Evolutionary conservation across 2,113 vertebrate species (phyloP).

Genomic region (Ovibos moschatus): DNA sequence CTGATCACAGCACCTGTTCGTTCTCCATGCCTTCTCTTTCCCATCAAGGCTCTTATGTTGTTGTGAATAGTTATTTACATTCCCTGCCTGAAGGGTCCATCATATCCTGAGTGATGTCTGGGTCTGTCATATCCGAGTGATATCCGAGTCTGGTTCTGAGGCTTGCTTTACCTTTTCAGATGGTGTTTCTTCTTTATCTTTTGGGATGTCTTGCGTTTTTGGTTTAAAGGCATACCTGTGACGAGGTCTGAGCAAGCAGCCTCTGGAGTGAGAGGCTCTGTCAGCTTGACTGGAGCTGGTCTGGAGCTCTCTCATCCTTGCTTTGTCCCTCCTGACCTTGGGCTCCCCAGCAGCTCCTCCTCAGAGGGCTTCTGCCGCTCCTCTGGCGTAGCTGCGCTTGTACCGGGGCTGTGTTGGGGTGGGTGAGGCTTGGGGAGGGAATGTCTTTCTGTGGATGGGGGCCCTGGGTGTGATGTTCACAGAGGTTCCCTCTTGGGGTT

Average conservation of each 20-base stretch:
- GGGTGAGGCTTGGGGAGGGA: rapidly evolving
- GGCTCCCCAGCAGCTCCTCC: neutral
- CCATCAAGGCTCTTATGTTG: rapidly evolving
- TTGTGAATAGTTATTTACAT: too few relatives aligned
- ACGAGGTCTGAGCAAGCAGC: neutral
- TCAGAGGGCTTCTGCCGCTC: rapidly evolving
- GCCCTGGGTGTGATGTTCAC: neutral
- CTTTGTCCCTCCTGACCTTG: neutral
- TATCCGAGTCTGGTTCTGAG: neutral
- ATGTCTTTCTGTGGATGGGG: rapidly evolving
- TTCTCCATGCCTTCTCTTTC: neutral
- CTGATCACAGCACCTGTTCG: neutral
- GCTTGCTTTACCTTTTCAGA: neutral
- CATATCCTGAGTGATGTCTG: neutral
- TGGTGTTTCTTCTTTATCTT: neutral
- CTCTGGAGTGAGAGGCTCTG: rapidly evolving
- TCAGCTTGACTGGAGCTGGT: rapidly evolving
- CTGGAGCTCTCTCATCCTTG: neutral
- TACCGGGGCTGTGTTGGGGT: rapidly evolving
- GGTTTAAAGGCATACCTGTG: neutral
- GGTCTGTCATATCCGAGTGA: neutral
- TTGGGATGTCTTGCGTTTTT: rapidly evolving
- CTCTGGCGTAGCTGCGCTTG: rapidly evolving
- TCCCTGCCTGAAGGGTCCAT: neutral
- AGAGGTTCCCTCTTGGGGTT: neutral